Percentiles rank a stretch among this genome's conserved stretches.
Evolutionary conservation across 1,140 invertebrate species (phyloP).

Genomic region (Drosophila pruinosa): DNA sequence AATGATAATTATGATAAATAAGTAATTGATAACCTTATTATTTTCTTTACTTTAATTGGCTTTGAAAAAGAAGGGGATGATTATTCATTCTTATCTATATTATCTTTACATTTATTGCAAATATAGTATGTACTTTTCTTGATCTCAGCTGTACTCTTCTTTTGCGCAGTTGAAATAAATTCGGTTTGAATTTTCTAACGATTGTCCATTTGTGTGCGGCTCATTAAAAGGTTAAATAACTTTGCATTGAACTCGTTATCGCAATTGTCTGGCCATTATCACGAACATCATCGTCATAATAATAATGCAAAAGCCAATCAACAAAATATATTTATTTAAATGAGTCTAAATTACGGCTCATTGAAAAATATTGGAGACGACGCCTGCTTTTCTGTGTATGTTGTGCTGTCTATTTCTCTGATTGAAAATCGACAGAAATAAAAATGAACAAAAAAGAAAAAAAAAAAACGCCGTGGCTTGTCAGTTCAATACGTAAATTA

Average conservation of each 20-base stretch:
- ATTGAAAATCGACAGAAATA: slow-evolving; percentile 70
- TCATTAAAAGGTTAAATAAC: slow-evolving; percentile 81
- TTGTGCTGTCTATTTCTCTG: slow-evolving; percentile 32
- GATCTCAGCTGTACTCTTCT: slow-evolving; percentile 21
- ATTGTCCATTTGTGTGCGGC: slow-evolving; percentile 6
- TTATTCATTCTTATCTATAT: too few species aligned
- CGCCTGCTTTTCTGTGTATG: slow-evolving; percentile 28
- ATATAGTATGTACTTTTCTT: not conserved
- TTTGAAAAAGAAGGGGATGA: too few species aligned
- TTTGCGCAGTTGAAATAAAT: not conserved
- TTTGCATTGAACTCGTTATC: slow-evolving; percentile 78
- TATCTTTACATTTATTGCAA: too few species aligned
- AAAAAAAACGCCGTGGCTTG: slow-evolving; percentile 21
- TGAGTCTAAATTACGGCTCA: slow-evolving; percentile 81
- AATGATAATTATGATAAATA: too few species aligned
- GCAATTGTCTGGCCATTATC: slow-evolving; percentile 59
- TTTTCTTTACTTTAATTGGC: too few species aligned
- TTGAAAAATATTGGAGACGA: slow-evolving; percentile 73
- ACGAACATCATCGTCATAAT: slow-evolving; percentile 29
- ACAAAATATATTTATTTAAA: slow-evolving; percentile 80
- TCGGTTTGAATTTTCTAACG: slow-evolving; percentile 33
- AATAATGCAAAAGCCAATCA: slow-evolving; percentile 72
- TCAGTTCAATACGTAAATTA: slow-evolving; percentile 65
- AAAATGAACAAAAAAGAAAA: slow-evolving; percentile 14
- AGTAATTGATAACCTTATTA: too few species aligned